phyloP scores from a whole-genome alignment of 92 coral and sea anemone species.

The Meandrina meandrites region DNA sequence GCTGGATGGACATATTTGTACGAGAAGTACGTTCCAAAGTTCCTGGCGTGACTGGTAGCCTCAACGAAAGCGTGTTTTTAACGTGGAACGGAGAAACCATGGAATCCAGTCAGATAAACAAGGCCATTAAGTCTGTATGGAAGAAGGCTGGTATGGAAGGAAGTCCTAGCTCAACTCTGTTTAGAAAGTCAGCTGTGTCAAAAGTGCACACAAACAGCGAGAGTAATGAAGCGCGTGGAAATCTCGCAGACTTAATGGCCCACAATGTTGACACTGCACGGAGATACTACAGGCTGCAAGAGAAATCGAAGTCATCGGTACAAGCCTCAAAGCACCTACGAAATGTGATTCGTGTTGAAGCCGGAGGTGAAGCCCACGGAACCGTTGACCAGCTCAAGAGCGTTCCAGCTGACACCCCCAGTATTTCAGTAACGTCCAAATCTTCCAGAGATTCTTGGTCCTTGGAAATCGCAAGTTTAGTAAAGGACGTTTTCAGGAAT shows the following conservation, averaged over 20 bases:
- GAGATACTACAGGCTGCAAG: constrained; percentile 28
- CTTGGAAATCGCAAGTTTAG: constrained; percentile 12
- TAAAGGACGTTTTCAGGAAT: constrained; percentile 30
- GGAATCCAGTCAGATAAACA: constrained; percentile 22
- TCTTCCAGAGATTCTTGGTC: constrained; percentile 17
- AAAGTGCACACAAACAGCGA: constrained; percentile 1
- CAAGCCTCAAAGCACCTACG: constrained; percentile 32
- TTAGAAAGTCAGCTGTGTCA: constrained; percentile 42
- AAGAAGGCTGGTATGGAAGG: constrained; percentile 14
- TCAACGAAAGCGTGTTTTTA: background rate
- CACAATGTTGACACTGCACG: constrained; percentile 42
- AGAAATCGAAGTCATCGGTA: constrained; percentile 33
- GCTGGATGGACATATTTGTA: constrained; percentile 23
- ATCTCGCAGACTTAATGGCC: constrained; percentile 50
- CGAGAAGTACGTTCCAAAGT: constrained; percentile 11
- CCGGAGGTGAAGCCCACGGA: background rate
- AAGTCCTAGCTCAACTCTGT: constrained; percentile 42
- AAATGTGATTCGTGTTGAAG: constrained; percentile 18
- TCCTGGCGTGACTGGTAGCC: background rate
- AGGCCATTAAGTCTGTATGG: constrained; percentile 17
- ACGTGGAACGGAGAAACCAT: constrained; percentile 13
- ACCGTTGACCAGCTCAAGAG: background rate
- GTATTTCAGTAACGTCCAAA: constrained; percentile 4
- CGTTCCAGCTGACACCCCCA: background rate
- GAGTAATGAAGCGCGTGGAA: constrained; percentile 42